phyloP scores from a whole-genome alignment of 2,113 vertebrate species.

The Okapia johnstoni region DNA sequence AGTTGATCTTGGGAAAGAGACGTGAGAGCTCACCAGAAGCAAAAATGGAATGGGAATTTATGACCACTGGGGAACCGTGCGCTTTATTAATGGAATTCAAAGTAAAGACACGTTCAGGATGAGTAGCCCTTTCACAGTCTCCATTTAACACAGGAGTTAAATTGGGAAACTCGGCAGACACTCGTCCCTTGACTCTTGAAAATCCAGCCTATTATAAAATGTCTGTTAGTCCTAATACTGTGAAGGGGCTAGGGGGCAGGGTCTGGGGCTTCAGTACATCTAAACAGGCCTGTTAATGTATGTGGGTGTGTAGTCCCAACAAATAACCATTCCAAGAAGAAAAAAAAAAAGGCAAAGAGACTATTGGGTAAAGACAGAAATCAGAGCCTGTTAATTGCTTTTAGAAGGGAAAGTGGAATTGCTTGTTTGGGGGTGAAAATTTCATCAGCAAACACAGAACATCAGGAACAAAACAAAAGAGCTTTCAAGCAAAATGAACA shows the following conservation, averaged over 20 bases:
- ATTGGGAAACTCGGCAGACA: not conserved
- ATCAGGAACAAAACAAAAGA: slow-evolving; percentile 11
- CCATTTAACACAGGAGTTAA: not conserved
- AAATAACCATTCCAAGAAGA: not conserved
- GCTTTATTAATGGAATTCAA: slow-evolving; percentile 16
- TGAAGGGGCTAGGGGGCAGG: not conserved
- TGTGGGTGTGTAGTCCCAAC: not conserved
- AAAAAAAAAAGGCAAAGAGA: not conserved
- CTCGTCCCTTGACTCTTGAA: not conserved
- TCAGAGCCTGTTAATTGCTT: not conserved
- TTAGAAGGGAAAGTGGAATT: not conserved
- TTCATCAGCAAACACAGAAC: not conserved
- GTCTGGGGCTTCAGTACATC: not conserved
- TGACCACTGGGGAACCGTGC: not conserved
- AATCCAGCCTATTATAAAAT: not conserved
- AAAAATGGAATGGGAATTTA: slow-evolving; percentile 17
- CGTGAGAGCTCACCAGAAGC: not conserved
- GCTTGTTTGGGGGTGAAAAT: not conserved
- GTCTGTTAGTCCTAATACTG: not conserved
- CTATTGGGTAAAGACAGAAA: not conserved
- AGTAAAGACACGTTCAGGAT: not conserved
- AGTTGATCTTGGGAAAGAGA: slow-evolving; percentile 24
- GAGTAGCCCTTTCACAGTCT: not conserved
- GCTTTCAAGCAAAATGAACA: not conserved
- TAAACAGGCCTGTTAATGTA: not conserved